These are phyloP conservation scores for Adineta ricciae DNA, from an alignment of 2,888 invertebrate genomes.

Conservation along the genomic window DNA sequence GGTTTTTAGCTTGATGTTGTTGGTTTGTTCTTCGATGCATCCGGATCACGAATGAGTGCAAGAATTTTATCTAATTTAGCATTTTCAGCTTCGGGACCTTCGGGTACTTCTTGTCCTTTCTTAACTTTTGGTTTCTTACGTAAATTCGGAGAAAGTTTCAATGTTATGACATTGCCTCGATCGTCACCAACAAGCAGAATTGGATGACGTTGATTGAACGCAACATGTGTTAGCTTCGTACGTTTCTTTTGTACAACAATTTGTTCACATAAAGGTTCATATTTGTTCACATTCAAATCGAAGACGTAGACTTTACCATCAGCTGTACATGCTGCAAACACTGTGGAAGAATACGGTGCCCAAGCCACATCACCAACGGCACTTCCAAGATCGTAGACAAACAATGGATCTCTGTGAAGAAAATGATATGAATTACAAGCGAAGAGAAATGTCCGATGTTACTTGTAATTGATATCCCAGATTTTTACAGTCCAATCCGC, in stretches of 20 bases:
- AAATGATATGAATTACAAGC: not conserved
- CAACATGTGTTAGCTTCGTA: slow-evolving; percentile 69
- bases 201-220: slow-evolving; percentile 62
- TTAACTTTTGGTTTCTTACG: slow-evolving; percentile 56
- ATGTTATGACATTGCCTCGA: slow-evolving; percentile 66
- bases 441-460: slow-evolving; percentile 21
- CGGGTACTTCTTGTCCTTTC: slow-evolving; percentile 55
- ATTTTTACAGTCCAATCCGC: slow-evolving; percentile 90
- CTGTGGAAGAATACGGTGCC: slow-evolving; percentile 90
- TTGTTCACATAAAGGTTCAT: slow-evolving; percentile 76
- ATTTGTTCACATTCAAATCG: slow-evolving; percentile 81
- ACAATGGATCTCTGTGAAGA: slow-evolving; percentile 69
- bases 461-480: slow-evolving; percentile 67
- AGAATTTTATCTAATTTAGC: slow-evolving; percentile 75
- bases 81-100: slow-evolving; percentile 59
- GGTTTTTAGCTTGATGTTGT: not conserved
- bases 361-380: slow-evolving; percentile 84
- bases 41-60: slow-evolving; percentile 65
- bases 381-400: slow-evolving; percentile 82
- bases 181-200: slow-evolving; percentile 77
- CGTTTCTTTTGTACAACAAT: slow-evolving; percentile 73
- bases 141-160: slow-evolving; percentile 84
- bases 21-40: not conserved
- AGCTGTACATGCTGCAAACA: slow-evolving; percentile 79
- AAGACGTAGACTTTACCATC: slow-evolving; percentile 71